Conservation (phyloP, 2,888 invertebrate genomes). For the Drosophila kanekoi region DNA sequence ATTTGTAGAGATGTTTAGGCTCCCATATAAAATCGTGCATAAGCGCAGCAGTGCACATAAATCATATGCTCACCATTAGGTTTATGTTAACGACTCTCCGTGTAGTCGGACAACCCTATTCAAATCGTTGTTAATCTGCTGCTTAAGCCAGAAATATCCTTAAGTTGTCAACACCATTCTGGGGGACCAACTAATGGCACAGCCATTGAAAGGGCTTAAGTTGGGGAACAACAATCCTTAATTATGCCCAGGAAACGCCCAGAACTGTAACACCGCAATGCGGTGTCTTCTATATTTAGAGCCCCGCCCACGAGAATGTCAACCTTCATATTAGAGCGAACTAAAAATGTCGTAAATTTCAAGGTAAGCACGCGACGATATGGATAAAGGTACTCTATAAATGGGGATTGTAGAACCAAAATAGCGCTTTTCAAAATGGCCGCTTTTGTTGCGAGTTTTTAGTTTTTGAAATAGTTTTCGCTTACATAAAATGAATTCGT, state of each 20-base stretch:
- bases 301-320: slow-evolving; percentile 38
- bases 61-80: slow-evolving; percentile 16
- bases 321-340: slow-evolving; percentile 55
- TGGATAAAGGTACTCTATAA: background rate
- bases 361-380: slow-evolving; percentile 56
- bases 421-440: slow-evolving; percentile 60
- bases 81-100: background rate
- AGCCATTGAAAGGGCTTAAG: slow-evolving; percentile 23
- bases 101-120: background rate
- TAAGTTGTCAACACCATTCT: slow-evolving; percentile 66
- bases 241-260: slow-evolving; percentile 24
- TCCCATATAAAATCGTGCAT: background rate
- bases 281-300: slow-evolving; percentile 52
- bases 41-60: background rate
- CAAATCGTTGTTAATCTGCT: slow-evolving; percentile 20
- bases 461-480: slow-evolving; percentile 52
- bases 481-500: slow-evolving; percentile 65
- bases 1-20: no score
- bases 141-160: slow-evolving; percentile 35
- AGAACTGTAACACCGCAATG: slow-evolving; percentile 22
- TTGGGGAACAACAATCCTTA: slow-evolving; percentile 19
- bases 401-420: slow-evolving; percentile 13
- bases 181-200: slow-evolving; percentile 46
- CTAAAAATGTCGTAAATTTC: slow-evolving; percentile 70
- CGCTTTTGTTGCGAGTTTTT: slow-evolving; percentile 28